phyloP scores from a whole-genome alignment of 2,888 invertebrate genomes.

The Aporophyla nigra region DNA sequence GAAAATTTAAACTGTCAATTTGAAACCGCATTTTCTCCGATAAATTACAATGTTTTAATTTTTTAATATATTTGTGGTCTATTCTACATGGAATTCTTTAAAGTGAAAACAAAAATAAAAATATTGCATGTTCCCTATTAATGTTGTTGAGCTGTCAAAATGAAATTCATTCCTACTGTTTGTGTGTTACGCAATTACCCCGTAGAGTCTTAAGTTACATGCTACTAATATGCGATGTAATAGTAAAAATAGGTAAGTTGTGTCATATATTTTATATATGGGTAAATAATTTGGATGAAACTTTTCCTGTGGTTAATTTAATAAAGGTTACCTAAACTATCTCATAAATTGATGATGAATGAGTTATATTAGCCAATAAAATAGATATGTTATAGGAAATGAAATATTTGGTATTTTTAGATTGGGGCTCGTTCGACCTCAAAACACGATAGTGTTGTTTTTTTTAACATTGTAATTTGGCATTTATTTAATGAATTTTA shows the following conservation, averaged over 20 bases:
- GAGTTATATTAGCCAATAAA: neutral
- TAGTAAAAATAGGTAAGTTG: conserved; percentile 3
- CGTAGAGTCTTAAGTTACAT: neutral
- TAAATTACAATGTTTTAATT: too few species aligned
- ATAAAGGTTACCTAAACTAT: neutral
- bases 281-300: neutral
- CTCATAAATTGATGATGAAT: neutral
- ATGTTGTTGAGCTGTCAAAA: too few species aligned
- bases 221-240: neutral
- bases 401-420: conserved; percentile 2
- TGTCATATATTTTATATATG: conserved; percentile 3
- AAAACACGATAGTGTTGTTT: neutral
- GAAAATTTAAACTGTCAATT: too few species aligned
- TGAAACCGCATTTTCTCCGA: too few species aligned
- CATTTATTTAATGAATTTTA: neutral
- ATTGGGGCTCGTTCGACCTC: neutral
- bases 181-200: too few species aligned
- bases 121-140: too few species aligned
- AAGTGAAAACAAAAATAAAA: too few species aligned
- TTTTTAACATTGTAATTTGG: neutral
- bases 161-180: too few species aligned
- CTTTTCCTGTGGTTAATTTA: conserved; percentile 16
- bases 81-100: too few species aligned
- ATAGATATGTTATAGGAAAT: conserved; percentile 7
- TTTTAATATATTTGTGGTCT: too few species aligned